These are phyloP conservation scores for Zaprionus lachaisei DNA, from an alignment of 1,140 invertebrate species.

Conservation along the genomic window DNA sequence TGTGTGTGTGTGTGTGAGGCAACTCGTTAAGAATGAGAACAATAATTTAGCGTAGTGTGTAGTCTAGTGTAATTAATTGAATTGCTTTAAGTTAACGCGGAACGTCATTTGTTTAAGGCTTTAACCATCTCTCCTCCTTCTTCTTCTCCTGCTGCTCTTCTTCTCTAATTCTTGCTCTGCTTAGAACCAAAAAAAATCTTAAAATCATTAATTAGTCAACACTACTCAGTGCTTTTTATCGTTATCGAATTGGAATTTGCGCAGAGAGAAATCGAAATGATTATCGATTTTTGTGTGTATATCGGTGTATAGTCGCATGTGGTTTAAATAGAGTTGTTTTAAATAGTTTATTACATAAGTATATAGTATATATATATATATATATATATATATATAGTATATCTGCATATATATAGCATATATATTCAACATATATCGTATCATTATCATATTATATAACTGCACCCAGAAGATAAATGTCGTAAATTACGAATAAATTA, in stretches of 20 bases:
- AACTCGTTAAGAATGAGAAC: constrained; percentile 43
- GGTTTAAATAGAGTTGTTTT: constrained; percentile 58
- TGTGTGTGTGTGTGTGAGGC: constrained; percentile 14
- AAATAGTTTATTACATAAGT: constrained; percentile 49
- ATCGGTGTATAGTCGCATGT: constrained; percentile 2
- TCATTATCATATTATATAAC: constrained; percentile 63
- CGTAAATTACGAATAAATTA: constrained; percentile 53
- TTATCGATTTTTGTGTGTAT: neutral
- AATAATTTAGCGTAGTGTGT: constrained; percentile 35
- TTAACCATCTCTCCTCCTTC: constrained; percentile 14
- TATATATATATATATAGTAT: neutral
- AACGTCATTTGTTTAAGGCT: constrained; percentile 33
- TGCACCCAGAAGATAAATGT: constrained; percentile 64
- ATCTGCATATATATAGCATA: neutral
- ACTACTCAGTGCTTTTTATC: constrained; percentile 52
- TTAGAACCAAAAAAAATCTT: constrained; percentile 6
- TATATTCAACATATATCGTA: constrained; percentile 22
- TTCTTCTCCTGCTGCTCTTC: neutral
- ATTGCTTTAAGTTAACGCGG: constrained; percentile 56
- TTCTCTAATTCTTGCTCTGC: neutral
- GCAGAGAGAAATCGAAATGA: neutral
- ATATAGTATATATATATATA: constrained; percentile 16
- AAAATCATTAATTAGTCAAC: constrained; percentile 46
- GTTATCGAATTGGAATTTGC: neutral
- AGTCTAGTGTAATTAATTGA: constrained; percentile 45